Evolutionary conservation across 2,797 vertebrate species (phyloP).

Genomic region (Zonotrichia albicollis): DNA sequence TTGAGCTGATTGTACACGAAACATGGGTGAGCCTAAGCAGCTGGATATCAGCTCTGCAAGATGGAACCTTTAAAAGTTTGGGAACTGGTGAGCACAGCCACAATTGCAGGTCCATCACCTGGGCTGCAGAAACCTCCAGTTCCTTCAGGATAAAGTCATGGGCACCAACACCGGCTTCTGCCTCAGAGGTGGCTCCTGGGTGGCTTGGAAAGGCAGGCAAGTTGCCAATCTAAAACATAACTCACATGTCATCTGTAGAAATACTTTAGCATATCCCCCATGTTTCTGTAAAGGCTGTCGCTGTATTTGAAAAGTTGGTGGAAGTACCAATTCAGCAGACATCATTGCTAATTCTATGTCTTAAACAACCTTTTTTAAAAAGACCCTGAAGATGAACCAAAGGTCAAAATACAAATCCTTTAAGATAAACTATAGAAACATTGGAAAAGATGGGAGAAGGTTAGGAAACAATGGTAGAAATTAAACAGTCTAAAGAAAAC

Average conservation of each 20-base stretch:
- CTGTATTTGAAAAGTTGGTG: neutral
- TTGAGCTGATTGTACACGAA: neutral
- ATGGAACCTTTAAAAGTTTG: neutral
- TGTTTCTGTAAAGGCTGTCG: neutral
- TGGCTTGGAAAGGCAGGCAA: neutral
- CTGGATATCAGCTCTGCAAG: neutral
- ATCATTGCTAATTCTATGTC: neutral
- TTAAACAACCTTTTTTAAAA: neutral
- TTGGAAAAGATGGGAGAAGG: neutral
- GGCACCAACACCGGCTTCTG: neutral
- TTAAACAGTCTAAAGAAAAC: neutral
- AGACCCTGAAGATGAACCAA: neutral
- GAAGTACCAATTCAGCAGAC: neutral
- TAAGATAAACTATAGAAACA: neutral
- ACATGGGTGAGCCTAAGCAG: fast-evolving
- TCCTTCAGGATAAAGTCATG: neutral
- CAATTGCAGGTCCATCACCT: fast-evolving
- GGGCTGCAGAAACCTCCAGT: neutral
- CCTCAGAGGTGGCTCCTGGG: neutral
- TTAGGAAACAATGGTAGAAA: neutral
- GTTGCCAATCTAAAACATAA: neutral
- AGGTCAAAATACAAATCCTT: neutral
- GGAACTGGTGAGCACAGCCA: neutral
- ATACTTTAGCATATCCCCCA: neutral
- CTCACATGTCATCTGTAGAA: neutral